Base-by-base conservation (phyloP, 2,797 vertebrate species). In the Furcifer pardalis region DNA sequence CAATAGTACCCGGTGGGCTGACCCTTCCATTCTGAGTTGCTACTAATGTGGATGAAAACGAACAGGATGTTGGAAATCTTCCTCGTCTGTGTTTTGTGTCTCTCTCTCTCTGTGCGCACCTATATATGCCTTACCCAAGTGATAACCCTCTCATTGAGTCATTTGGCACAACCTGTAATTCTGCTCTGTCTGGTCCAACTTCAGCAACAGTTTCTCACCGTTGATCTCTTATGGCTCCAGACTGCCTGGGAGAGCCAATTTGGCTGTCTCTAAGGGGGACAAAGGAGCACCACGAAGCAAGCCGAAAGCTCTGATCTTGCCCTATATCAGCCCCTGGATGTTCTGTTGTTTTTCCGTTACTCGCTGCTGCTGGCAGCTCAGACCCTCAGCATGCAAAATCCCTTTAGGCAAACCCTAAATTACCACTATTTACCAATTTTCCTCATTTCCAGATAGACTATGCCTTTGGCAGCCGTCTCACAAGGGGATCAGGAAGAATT, bases 401-500 rank as follows among this genome's bases (percentile, higher is more conserved):
- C 76, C 21, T 0, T 2, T 59, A 77, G 17, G 32, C 12, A 0
- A 17, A 77, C 12, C 17, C 9, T 6, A 73, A 15, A 9, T 74
- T 78, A 40, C 4, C 40, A 17, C 32, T 15, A 0, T 80, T 77
- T 79, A 60, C 23, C 81, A 62, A 79, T 87, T 92, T 92, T 89
- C 84, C 80, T 84, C 88, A 89, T 81, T 91, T 87, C 84, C 77
- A 91, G 32, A 82, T 69, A 69, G 86, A 77, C 8, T 52, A 77
- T 15, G 81, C 79, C 74, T 46, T 0, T 0, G 19, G 37, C 89
- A 88, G 91, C 69, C 69, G 60, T 79, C 73, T 52, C 78, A 65
- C 59, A 7, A 83, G 81, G 44, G 78, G 84, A 77, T 78, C 21
- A 81, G 84, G 91, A 85, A 84, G 88, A 92, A 92, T 95, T 92